These are phyloP conservation scores for Drosophila leontia DNA, from an alignment of 1,140 invertebrate genomes.

Conservation along the genomic window DNA sequence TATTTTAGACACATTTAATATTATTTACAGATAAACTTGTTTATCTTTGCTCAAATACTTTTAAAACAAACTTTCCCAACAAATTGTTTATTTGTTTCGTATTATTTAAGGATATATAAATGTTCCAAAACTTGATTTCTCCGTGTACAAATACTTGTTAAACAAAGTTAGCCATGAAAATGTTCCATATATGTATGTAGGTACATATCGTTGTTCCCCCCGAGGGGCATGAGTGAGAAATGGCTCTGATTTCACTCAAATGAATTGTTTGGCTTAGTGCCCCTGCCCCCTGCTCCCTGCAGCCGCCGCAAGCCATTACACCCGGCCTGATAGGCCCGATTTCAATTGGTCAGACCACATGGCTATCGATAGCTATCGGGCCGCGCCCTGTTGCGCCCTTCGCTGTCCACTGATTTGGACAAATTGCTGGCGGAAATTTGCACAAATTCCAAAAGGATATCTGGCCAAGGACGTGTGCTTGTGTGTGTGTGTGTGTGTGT, in stretches of 20 bases:
- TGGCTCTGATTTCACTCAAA: constrained; percentile 4
- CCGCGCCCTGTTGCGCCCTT: constrained; percentile 26
- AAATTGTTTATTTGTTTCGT: constrained; percentile 3
- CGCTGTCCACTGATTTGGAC: constrained; percentile 56
- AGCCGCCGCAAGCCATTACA: constrained; percentile 30
- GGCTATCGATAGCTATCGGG: constrained; percentile 43
- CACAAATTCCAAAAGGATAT: constrained; percentile 59
- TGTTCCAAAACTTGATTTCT: neutral
- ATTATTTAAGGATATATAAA: constrained; percentile 5
- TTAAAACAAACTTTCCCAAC: neutral
- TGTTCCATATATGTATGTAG: neutral
- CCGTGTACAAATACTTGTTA: constrained; percentile 3
- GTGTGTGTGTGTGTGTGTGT: constrained; percentile 2
- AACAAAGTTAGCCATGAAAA: constrained; percentile 12
- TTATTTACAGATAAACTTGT: neutral
- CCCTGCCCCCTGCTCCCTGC: neutral
- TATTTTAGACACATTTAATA: neutral
- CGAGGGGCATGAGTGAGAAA: neutral
- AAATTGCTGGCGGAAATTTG: constrained; percentile 70
- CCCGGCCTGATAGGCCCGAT: constrained; percentile 11
- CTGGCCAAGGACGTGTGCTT: constrained; percentile 19
- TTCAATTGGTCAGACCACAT: constrained; percentile 43
- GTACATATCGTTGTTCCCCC: neutral
- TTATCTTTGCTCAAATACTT: neutral
- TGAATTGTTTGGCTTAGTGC: constrained; percentile 14